Base-by-base conservation (phyloP, 2,113 vertebrate species). In the Heterotis niloticus region DNA sequence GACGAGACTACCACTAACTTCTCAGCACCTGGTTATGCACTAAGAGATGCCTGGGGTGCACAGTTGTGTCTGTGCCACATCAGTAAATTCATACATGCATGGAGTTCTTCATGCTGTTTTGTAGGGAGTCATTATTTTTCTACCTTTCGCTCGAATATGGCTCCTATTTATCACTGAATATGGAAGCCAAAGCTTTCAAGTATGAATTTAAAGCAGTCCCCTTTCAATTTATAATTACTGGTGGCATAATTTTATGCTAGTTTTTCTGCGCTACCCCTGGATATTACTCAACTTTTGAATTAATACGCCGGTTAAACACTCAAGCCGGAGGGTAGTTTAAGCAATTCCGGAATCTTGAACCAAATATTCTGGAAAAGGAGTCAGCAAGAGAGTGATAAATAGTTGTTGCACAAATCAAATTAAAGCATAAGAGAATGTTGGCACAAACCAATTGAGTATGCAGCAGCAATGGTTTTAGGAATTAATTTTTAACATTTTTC, bases 201-300 rank as follows among this genome's bases (percentile, higher is more conserved):
- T 75, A 16, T 57, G 71, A 74, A 71, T 66, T 54, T 60, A 79
- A 80, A 75, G 64, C 23, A 52, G 70, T 57, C 70, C 70, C 71
- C 7, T 17, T 44, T 34, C 60, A 54, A 24, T 74, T 80, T 64
- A 28, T 65, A 80, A 80, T 80, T 75, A 80, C 60, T 24, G 20
- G n/a, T 64, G 51, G 71, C 62, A 75, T 65, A 56, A 80, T 74
- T 34, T 67, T 60, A 67, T 65, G 78, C 70, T 79, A 74, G 34
- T 74, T 79, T 69, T 56, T 66, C 16, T 28, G 26, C 13, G 44
- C 34, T 26, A 44, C 78, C 70, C 51, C 52, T 80, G 71, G 78
- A 29, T 80, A 75, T 80, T 80, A 75, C 72, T 74, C 60, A 75
- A 66, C 23, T 66, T 79, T 64, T 75, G 17, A 65, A 80, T 60